Evolutionary conservation across 2,113 vertebrate genomes (phyloP).

Genomic region (Pelodiscus sinensis): DNA sequence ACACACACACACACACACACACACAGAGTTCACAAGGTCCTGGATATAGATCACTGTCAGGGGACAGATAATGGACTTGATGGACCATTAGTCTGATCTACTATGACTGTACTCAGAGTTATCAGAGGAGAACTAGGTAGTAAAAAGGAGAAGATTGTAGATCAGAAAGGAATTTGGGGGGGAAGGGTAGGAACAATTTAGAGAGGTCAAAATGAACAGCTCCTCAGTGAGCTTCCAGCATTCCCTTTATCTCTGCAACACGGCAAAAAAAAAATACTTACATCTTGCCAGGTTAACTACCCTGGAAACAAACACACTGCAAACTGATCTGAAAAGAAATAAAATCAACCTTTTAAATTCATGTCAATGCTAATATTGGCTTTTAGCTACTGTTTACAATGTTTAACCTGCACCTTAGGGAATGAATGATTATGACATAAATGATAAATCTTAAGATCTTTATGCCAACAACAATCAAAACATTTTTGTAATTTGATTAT

Average conservation of each 20-base stretch:
- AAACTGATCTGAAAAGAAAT: background rate
- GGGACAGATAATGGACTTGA: background rate
- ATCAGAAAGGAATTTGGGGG: background rate
- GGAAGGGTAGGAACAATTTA: background rate
- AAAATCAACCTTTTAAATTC: slow-evolving; percentile 55
- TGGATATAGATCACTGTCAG: background rate
- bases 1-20: background rate
- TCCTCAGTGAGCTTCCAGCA: background rate
- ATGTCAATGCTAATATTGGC: slow-evolving; percentile 45
- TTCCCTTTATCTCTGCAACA: background rate
- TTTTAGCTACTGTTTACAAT: slow-evolving; percentile 46
- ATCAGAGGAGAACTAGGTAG: background rate
- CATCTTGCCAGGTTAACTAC: background rate
- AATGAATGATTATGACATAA: slow-evolving; percentile 45
- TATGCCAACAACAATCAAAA: background rate
- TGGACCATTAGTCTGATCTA: background rate
- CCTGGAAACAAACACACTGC: slow-evolving; percentile 42
- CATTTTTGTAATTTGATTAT: background rate
- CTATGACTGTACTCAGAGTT: background rate
- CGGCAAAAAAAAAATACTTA: background rate
- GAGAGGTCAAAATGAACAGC: background rate
- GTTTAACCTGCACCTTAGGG: slow-evolving; percentile 43
- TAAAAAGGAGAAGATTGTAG: background rate
- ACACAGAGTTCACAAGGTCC: background rate
- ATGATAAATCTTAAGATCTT: slow-evolving; percentile 8